These are phyloP conservation scores for Metellina segmentata DNA, from an alignment of 2,888 invertebrate species.

Conservation along the genomic window DNA sequence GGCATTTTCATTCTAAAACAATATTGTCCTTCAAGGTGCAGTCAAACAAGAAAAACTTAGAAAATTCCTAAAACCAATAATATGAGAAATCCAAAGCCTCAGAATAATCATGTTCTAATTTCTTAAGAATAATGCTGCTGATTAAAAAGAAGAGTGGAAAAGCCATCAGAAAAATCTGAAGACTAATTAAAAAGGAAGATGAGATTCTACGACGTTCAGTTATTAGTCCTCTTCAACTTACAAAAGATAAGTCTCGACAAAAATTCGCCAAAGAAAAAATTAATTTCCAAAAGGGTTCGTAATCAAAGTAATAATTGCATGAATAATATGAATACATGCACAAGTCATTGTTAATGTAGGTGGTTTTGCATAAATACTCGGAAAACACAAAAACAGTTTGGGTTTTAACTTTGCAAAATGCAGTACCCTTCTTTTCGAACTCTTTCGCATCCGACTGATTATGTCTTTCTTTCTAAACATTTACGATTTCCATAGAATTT, in stretches of 20 bases:
- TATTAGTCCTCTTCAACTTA: neutral
- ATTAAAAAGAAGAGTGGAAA: too few species aligned
- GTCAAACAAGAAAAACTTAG: too few species aligned
- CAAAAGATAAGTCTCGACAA: neutral
- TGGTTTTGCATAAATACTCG: neutral
- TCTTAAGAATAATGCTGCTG: too few species aligned
- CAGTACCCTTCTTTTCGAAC: slow-evolving; percentile 1
- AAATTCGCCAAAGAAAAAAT: neutral
- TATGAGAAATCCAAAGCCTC: too few species aligned
- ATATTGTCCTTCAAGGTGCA: too few species aligned
- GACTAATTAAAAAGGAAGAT: too few species aligned
- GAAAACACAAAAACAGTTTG: neutral
- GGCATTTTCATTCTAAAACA: too few species aligned
- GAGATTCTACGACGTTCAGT: neutral
- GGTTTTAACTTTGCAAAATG: neutral
- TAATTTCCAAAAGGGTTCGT: neutral
- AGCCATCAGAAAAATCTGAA: too few species aligned
- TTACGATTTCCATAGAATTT: slow-evolving; percentile 19
- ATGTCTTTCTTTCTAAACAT: slow-evolving; percentile 25
- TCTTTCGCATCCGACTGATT: slow-evolving; percentile 22
- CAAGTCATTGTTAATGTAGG: neutral
- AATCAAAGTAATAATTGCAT: neutral
- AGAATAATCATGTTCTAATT: too few species aligned
- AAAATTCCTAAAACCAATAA: too few species aligned
- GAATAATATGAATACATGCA: neutral